Evolutionary conservation across 1,140 invertebrate genomes (phyloP).

Genomic region (Saxidomus purpurata): DNA sequence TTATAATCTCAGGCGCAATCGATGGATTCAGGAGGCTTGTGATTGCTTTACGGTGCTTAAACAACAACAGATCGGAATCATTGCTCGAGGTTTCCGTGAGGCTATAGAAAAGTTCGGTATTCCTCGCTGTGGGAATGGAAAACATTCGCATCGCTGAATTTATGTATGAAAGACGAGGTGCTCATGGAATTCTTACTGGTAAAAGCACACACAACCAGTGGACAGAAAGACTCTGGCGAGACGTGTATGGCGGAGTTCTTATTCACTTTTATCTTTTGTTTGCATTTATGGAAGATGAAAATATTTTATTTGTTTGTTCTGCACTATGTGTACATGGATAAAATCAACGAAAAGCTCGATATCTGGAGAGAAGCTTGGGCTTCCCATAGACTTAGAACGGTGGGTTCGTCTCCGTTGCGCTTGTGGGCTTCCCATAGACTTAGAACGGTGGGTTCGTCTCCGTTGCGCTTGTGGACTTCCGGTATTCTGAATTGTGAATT

Average conservation of each 20-base stretch:
- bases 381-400: conserved; percentile 48
- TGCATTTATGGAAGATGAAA: conserved; percentile 63
- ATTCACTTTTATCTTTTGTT: conserved; percentile 61
- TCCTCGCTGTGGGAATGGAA: conserved; percentile 32
- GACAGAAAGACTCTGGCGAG: conserved; percentile 31
- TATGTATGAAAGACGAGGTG: neutral
- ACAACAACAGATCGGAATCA: conserved; percentile 52
- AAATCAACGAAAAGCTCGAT: too few species aligned
- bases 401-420: too few species aligned
- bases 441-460: too few species aligned
- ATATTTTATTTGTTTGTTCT: conserved; percentile 55
- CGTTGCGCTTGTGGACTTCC: too few species aligned
- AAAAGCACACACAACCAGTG: conserved; percentile 29
- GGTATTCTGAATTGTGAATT: conserved; percentile 37
- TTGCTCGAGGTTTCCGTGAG: conserved; percentile 44
- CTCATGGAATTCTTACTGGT: conserved; percentile 2
- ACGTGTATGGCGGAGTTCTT: conserved; percentile 59
- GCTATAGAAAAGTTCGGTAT: neutral
- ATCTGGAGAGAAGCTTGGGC: conserved; percentile 50
- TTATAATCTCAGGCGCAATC: neutral
- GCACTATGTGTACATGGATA: conserved; percentile 51
- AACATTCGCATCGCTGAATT: conserved; percentile 11
- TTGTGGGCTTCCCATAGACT: too few species aligned
- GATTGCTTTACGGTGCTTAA: neutral
- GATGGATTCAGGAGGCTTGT: conserved; percentile 35